Evolutionary conservation across 2,888 invertebrate genomes (phyloP), one percentile per base, ranked within the genome.

Genomic region (Eupithecia subumbrata): DNA sequence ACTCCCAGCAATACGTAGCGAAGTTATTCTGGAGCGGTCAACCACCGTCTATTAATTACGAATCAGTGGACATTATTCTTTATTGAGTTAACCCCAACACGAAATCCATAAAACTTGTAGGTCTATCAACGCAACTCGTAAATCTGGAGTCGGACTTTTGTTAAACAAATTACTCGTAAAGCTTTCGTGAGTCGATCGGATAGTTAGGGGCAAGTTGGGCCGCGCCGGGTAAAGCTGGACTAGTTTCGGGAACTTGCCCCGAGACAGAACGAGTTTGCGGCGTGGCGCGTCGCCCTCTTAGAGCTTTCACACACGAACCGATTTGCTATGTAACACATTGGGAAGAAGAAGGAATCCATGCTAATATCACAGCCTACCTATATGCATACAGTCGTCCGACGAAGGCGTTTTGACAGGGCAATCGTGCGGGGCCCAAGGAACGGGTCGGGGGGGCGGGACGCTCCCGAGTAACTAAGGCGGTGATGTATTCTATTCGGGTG

Each of bases 151-250:
- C 82, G 78, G 86, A 89, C 86, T 90, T 89, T 87, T 86, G 89
- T 86, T 89, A 88, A 89, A 88, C 87, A 90, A 92, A 92, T 92
- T 90, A 91, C 89, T 88, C 84, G 88, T 86, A 88, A 89, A 89
- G 89, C 90, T 91, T 89, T 89, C 87, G 90, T 85, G 87, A 84
- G 87, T 86, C 88, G 90, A 90, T 89, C 88, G 88, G 85, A 85
- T 88, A 89, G 89, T 91, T 88, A 82, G 86, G 76, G 81, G 81
- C n/a, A 74, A 78, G 77, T 76, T 76, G 73, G 81, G 78, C 79
- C 25, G 82, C 82, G 81, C 83, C 80, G 81, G 85, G 11, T 87
- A 88, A 89, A 87, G 87, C 88, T 85, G 87, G 84, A 83, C 87
- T 88, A 90, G 85, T 91, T 89, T 86, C 79, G 83, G 72, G 52